A percentile compares a stretch with the other conserved stretches of the same genome.
Evolutionary conservation across 2,888 invertebrate genomes (phyloP).

Genomic region (Zaprionus lineosus): DNA sequence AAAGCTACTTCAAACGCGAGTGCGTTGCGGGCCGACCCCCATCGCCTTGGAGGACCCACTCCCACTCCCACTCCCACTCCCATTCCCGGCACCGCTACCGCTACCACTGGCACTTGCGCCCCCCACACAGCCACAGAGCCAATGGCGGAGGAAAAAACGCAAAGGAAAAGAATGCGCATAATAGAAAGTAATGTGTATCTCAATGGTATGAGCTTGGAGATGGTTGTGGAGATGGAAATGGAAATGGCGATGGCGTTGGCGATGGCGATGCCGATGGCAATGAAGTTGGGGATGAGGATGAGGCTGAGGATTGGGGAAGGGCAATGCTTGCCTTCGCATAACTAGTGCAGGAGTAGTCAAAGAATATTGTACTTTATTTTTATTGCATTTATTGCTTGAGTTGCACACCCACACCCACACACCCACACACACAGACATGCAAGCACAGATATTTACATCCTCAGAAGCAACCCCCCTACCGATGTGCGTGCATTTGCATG

Average conservation of each 20-base stretch:
- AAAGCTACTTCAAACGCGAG: constrained; percentile 68
- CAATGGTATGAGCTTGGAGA: too few relatives aligned
- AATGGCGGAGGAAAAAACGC: constrained; percentile 15
- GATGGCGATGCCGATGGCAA: neutral
- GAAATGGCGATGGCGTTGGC: too few relatives aligned
- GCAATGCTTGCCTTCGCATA: constrained; percentile 25
- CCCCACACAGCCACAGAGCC: neutral
- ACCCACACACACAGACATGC: neutral
- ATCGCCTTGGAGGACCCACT: constrained; percentile 22
- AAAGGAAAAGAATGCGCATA: constrained; percentile 61
- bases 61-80: constrained; percentile 2
- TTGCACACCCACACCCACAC: constrained; percentile 8
- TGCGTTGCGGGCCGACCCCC: constrained; percentile 50
- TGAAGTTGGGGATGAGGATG: neutral
- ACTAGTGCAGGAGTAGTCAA: constrained; percentile 51
- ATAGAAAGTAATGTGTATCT: constrained; percentile 59
- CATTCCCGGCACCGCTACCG: neutral
- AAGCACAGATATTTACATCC: neutral
- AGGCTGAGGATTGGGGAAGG: neutral
- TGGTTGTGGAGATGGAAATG: too few relatives aligned
- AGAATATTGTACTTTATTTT: constrained; percentile 72
- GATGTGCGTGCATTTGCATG: constrained; percentile 61
- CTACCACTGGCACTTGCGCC: neutral
- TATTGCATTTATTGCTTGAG: constrained; percentile 65
- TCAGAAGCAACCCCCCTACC: constrained; percentile 1